Evolutionary conservation across 1,140 invertebrate species (phyloP), one percentile per base, ranked within the genome.

Genomic region (Galendromus occidentalis): DNA sequence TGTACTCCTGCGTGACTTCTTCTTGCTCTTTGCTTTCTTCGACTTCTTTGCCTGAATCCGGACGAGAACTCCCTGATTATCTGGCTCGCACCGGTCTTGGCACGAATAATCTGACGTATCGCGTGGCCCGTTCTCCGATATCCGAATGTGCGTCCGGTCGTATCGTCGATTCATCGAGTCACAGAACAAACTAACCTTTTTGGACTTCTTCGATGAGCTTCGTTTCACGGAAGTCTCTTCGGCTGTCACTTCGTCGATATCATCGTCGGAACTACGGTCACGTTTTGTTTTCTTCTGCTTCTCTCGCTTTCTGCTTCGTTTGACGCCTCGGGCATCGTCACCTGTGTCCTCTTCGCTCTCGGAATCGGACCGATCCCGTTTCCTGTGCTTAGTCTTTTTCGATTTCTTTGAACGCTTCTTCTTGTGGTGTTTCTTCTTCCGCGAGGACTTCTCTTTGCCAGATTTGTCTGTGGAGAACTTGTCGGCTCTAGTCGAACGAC

Each of bases 351-450:
- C 51, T 44, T 66, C 65, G 66, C 68, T 67, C 64, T 73, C 65
- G 39, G 14, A 45, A 72, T 67, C 73, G 70, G 14, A 71, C 69
- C 70, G 71, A 72, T 51, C 67, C 66, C 20, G 71, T 66, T 67
- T 71, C 69, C 44, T 66, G 66, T 42, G 9, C 68, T 69, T 70
- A 70, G 45, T 71, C 70, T 44, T 69, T 71, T 63, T 71, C 72
- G 59, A 70, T 70, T 65, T 70, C 64, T 68, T 72, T n/a, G 67
- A 67, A 18, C 66, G 66, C 45, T 51, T 47, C 29, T 42, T 65
- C 17, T 30, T 12, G 29, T 39, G 44, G 55, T 42, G 67, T 64
- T 71, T 70, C 69, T 72, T 71, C 65, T 71, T 71, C 63, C 67
- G 67, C 69, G 71, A 66, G 41, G 69, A 64, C 67, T 33, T 68